These are phyloP conservation scores for Agonopterix arenella DNA, from an alignment of 2,888 invertebrate genomes.

Conservation along the genomic window DNA sequence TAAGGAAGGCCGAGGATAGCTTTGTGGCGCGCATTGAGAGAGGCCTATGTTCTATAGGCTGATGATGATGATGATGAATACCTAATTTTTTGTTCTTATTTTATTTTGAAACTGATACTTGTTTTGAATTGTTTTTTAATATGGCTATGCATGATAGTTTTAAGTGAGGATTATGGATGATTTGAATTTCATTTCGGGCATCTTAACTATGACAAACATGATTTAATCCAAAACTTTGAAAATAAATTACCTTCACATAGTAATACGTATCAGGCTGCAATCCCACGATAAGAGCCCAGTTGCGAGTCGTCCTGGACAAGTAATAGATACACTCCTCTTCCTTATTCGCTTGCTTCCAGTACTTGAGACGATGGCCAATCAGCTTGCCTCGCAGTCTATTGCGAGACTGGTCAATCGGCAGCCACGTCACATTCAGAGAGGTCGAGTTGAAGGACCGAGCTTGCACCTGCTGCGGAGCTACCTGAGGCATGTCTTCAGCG, in stretches of 20 bases:
- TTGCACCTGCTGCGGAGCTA: constrained; percentile 88
- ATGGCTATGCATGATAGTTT: too few species aligned
- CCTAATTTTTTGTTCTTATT: too few species aligned
- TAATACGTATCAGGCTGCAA: constrained; percentile 95
- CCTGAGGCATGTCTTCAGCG: constrained; percentile 95
- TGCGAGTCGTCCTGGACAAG: constrained; percentile 87
- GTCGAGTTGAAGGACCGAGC: constrained; percentile 93
- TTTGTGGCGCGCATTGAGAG: too few species aligned
- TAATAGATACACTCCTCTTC: constrained; percentile 90
- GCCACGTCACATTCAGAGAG: constrained; percentile 94
- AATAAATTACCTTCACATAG: constrained; percentile 82
- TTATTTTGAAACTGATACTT: too few species aligned
- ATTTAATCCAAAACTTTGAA: background rate
- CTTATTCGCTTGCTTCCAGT: constrained; percentile 87
- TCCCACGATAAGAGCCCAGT: constrained; percentile 95
- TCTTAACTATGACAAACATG: background rate
- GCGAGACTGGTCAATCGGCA: constrained; percentile 88
- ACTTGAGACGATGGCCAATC: constrained; percentile 95
- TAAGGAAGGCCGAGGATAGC: too few species aligned
- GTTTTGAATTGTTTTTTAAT: too few species aligned
- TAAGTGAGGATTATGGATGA: background rate
- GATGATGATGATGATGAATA: too few species aligned
- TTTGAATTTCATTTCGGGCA: background rate
- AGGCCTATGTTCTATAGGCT: too few species aligned
- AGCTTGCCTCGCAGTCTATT: constrained; percentile 92